Evolutionary conservation across 92 coral and sea anemone species (phyloP), one percentile per base, ranked within the genome.

Genomic region (Paragorgia papillata): DNA sequence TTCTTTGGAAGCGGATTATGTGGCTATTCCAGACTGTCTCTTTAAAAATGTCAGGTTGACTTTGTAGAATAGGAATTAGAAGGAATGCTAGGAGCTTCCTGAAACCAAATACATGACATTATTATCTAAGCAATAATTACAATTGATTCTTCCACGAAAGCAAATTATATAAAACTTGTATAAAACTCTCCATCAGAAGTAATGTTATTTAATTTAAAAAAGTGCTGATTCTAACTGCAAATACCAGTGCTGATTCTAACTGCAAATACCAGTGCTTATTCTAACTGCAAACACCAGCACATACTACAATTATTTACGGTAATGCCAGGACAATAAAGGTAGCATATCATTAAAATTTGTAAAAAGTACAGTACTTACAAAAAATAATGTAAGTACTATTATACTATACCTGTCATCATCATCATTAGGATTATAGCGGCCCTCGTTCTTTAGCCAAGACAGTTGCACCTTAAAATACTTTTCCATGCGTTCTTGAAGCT

Each of bases 401-500:
- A 18, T 43, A 43, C 58, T 51, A 21, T 65, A 65, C 71, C 71
- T 65, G 28, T 65, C 43, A 31, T 27, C 26, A 3, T 65, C 71
- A 65, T 65, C 40, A 65, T 65, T 14, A 60, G 66, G 66, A 60
- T 60, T 29, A 60, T 60, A 60, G 39, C 26, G 3, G 26, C 66
- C 66, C 8, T 60, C 66, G 28, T 60, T 60, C 66, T 60, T 60
- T 32, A 60, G 19, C 33, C n/a, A 3, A 20, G 35, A 60, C 33
- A 60, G 35, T 26, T 60, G 66, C 10, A 60, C 66, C 19, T 60
- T 60, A 29, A 60, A 65, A 34, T 31, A 65, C 40, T 65, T 65
- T 21, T 65, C 71, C 71, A 65, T 65, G 40, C 50, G 50, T 24
- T 65, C 71, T 31, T 65, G 71, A 14, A 65, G 71, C 40, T 65